phyloP scores from a whole-genome alignment of 2,797 vertebrate genomes.

The Novumbra hubbsi region DNA sequence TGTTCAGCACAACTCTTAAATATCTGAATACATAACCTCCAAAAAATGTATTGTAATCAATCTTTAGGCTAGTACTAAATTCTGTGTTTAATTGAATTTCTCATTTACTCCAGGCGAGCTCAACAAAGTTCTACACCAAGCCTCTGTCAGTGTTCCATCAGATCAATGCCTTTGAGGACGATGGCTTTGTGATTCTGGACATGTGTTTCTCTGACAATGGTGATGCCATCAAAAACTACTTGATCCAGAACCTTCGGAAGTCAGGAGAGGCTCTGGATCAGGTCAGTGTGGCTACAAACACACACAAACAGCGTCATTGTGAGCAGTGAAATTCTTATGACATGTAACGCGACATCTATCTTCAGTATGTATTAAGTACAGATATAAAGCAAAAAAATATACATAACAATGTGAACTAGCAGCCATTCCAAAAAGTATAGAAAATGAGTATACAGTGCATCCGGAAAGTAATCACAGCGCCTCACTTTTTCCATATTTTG shows the following conservation, averaged over 20 bases:
- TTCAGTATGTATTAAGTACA: no score
- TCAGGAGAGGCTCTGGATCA: constrained; percentile 77
- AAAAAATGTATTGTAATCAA: no score
- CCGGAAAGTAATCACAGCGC: no score
- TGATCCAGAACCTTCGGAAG: constrained; percentile 85
- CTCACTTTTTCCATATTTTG: no score
- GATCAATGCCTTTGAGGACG: constrained; percentile 92
- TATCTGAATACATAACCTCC: no score
- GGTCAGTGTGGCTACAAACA: constrained; percentile 47
- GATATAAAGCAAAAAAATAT: no score
- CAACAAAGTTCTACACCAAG: constrained; percentile 77
- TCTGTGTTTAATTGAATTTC: not conserved
- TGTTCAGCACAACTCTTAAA: no score
- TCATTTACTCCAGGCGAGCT: constrained; percentile 67
- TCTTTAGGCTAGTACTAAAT: not conserved
- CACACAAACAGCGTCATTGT: constrained; percentile 7
- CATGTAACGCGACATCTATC: no score
- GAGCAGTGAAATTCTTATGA: no score
- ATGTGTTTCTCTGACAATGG: constrained; percentile 86
- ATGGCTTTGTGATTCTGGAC: constrained; percentile 85
- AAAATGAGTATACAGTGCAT: no score
- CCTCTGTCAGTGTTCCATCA: constrained; percentile 87
- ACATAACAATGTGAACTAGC: no score
- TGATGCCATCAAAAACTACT: constrained; percentile 71
- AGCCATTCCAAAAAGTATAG: no score